These are phyloP conservation scores for Crenichthys baileyi DNA, from an alignment of 2,797 vertebrate genomes.

Conservation along the genomic window DNA sequence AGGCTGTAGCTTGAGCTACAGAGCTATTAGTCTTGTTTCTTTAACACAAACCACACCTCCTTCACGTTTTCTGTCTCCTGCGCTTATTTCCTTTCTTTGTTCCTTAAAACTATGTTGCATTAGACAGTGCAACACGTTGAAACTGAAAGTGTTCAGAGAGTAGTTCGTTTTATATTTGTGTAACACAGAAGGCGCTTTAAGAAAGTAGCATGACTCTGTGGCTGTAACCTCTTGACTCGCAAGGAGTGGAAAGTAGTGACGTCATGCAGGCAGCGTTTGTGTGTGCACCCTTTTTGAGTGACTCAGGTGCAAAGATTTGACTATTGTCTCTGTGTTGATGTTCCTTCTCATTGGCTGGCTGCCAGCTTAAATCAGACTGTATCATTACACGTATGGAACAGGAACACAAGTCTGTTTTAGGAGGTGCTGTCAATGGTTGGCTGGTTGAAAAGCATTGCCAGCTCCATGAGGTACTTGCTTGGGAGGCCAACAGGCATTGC, in stretches of 20 bases:
- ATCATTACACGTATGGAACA: slow-evolving; percentile 53
- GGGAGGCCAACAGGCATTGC: slow-evolving; percentile 35
- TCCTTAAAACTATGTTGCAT: slow-evolving; percentile 27
- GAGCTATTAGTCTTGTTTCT: slow-evolving; percentile 69
- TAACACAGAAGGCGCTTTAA: slow-evolving; percentile 25
- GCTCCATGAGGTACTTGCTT: slow-evolving; percentile 35
- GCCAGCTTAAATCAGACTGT: slow-evolving; percentile 57
- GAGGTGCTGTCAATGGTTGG: slow-evolving; percentile 31
- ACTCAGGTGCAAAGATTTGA: slow-evolving; percentile 74
- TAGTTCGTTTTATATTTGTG: slow-evolving; percentile 29
- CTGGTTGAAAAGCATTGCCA: slow-evolving; percentile 28
- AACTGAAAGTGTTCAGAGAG: slow-evolving; percentile 15
- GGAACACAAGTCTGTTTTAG: slow-evolving; percentile 48
- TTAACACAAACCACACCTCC: slow-evolving; percentile 50
- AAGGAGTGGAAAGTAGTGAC: slow-evolving; percentile 63
- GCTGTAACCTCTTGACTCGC: slow-evolving; percentile 37
- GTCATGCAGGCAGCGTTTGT: slow-evolving; percentile 56
- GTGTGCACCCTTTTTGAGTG: slow-evolving; percentile 57
- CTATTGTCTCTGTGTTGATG: slow-evolving; percentile 49
- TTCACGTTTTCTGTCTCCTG: slow-evolving; percentile 26
- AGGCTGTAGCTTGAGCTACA: slow-evolving; percentile 73
- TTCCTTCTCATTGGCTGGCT: slow-evolving; percentile 42
- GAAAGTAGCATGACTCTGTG: slow-evolving; percentile 19
- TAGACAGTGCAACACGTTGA: neutral
- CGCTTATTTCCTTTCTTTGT: slow-evolving; percentile 31